A percentile compares a stretch with the other conserved stretches of the same genome.
Evolutionary conservation across 2,888 invertebrate species (phyloP).

Genomic region (Elegia similella): DNA sequence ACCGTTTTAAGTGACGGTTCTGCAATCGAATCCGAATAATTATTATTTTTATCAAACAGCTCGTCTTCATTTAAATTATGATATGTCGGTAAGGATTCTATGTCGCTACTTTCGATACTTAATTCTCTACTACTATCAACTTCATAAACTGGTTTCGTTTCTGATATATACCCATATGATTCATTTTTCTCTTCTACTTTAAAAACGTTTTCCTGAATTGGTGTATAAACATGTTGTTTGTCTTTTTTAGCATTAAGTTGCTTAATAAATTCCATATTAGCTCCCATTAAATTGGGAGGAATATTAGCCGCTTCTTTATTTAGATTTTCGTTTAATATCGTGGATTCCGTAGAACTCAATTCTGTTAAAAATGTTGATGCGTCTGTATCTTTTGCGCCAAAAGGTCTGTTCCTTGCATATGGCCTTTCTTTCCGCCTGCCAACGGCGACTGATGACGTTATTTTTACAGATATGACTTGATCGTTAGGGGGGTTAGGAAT

Average conservation of each 20-base stretch:
- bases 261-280: constrained; percentile 75
- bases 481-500: constrained; percentile 49
- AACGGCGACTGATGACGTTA: constrained; percentile 82
- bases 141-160: constrained; percentile 14
- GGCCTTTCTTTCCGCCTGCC: constrained; percentile 66
- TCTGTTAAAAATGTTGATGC: constrained; percentile 20
- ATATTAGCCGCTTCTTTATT: constrained; percentile 44
- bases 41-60: constrained; percentile 6
- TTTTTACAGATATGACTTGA: constrained; percentile 78
- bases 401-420: constrained; percentile 27
- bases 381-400: constrained; percentile 23
- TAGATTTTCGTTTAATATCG: constrained; percentile 40
- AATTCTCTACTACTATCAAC: constrained; percentile 11
- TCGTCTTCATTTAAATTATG: constrained; percentile 8
- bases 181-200: constrained; percentile 40
- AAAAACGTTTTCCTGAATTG: constrained; percentile 64
- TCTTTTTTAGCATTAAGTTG: constrained; percentile 71
- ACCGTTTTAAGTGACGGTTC: constrained; percentile 19
- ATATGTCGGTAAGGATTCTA: constrained; percentile 3
- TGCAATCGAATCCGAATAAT: constrained; percentile 18
- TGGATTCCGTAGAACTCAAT: constrained; percentile 26
- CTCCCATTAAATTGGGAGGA: constrained; percentile 65
- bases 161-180: not conserved
- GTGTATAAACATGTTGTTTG: constrained; percentile 46
- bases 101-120: constrained; percentile 4